A percentile compares a stretch with the other conserved stretches of the same genome.
These are phyloP conservation scores for Austrofundulus limnaeus DNA, from an alignment of 2,113 vertebrate genomes.

Conservation along the genomic window DNA sequence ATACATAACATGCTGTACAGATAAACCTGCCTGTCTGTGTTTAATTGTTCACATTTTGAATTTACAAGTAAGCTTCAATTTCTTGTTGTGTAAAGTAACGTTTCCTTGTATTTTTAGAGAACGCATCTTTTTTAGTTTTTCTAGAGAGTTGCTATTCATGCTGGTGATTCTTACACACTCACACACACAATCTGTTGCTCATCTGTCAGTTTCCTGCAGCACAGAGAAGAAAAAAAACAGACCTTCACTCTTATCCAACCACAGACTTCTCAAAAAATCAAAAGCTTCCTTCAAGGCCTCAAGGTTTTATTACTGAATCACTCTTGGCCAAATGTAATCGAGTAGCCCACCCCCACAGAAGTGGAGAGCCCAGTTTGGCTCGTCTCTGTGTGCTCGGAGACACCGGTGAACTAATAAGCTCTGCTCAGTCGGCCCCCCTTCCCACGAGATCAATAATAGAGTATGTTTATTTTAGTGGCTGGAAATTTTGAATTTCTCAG, in stretches of 20 bases:
- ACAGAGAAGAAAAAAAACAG: conserved; percentile 5
- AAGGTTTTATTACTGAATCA: conserved; percentile 61
- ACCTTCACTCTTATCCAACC: conserved; percentile 7
- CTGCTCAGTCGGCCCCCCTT: conserved; percentile 7
- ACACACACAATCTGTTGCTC: conserved; percentile 1
- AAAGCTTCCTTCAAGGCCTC: conserved; percentile 50
- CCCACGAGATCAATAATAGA: conserved; percentile 21
- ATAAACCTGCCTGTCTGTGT: no score
- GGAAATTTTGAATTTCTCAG: conserved; percentile 25
- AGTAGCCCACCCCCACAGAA: conserved; percentile 32
- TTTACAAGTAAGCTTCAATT: no score
- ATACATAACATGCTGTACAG: no score
- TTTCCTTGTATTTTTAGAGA: not conserved
- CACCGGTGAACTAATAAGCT: conserved; percentile 25
- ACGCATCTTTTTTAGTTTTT: not conserved
- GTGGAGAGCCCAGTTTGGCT: conserved; percentile 3
- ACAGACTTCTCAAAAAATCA: conserved; percentile 43
- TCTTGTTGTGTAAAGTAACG: not conserved
- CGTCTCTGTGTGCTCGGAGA: conserved; percentile 17
- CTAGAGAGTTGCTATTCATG: not conserved
- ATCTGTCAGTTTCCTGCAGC: conserved; percentile 5
- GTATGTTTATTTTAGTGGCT: conserved; percentile 15
- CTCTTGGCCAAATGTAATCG: conserved; percentile 39
- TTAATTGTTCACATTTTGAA: no score
- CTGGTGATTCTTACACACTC: not conserved